These are phyloP conservation scores for Monomorium pharaonis DNA, from an alignment of 1,140 invertebrate genomes.

Conservation along the genomic window DNA sequence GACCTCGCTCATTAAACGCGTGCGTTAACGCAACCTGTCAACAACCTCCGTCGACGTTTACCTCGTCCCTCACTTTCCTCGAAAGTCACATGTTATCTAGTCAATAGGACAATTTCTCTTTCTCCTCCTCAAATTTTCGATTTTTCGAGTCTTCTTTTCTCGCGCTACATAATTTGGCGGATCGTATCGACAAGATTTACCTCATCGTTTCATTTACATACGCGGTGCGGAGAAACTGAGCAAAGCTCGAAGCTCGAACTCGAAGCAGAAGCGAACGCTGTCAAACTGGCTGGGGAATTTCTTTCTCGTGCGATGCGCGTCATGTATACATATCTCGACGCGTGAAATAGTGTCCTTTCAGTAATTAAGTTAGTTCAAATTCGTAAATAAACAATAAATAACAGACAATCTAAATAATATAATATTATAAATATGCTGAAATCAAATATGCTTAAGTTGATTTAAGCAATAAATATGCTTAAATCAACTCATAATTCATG, in stretches of 20 bases:
- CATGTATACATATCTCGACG: too few relatives aligned
- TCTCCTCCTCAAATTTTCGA: not conserved
- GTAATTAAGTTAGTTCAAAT: too few relatives aligned
- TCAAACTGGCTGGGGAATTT: constrained; percentile 3
- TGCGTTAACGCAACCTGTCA: not conserved
- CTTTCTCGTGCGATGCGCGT: not conserved
- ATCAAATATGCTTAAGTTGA: too few relatives aligned
- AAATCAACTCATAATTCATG: too few relatives aligned
- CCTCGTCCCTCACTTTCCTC: not conserved
- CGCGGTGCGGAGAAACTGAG: not conserved
- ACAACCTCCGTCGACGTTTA: not conserved
- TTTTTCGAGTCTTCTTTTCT: not conserved
- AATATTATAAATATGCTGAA: too few relatives aligned
- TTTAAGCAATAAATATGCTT: too few relatives aligned
- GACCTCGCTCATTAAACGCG: not conserved
- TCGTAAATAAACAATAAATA: too few relatives aligned
- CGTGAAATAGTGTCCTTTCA: too few relatives aligned
- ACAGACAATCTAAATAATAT: too few relatives aligned
- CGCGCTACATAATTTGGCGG: not conserved
- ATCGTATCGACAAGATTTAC: not conserved
- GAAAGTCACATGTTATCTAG: not conserved
- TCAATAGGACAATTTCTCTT: not conserved
- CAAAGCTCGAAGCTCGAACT: too few relatives aligned
- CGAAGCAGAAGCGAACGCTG: constrained; percentile 9
- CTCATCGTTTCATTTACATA: not conserved